Conservation (phyloP, 1,140 invertebrate species). For the Brachionus angularis region DNA sequence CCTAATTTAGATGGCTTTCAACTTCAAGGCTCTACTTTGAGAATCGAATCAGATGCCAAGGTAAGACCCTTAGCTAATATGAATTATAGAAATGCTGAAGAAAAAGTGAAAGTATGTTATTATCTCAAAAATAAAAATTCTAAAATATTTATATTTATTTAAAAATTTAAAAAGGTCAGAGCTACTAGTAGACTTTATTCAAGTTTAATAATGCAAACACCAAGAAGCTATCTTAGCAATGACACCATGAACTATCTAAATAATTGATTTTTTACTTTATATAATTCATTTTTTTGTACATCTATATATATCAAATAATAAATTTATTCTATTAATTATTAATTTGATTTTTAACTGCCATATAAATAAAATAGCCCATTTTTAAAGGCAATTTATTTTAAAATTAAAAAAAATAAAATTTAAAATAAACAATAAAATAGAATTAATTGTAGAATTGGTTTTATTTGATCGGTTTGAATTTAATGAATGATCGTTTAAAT, state of each 20-base stretch:
- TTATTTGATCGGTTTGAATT: no score
- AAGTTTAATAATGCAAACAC: slow-evolving; percentile 31
- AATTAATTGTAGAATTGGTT: no score
- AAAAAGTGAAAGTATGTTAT: slow-evolving; percentile 4
- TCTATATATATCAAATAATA: neutral
- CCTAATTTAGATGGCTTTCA: slow-evolving; percentile 15
- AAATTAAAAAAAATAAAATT: no score
- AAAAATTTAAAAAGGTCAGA: slow-evolving; percentile 4
- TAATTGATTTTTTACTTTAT: slow-evolving; percentile 5
- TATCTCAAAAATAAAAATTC: neutral
- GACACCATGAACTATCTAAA: slow-evolving; percentile 32
- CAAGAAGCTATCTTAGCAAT: slow-evolving; percentile 35
- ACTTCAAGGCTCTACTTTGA: slow-evolving; percentile 13
- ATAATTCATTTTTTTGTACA: slow-evolving; percentile 35
- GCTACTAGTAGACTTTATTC: slow-evolving; percentile 26
- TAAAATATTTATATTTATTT: neutral
- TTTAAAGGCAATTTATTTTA: no score
- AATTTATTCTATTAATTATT: neutral
- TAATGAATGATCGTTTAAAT: no score
- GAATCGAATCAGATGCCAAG: slow-evolving; percentile 17
- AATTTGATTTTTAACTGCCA: no score
- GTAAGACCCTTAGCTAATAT: slow-evolving; percentile 37
- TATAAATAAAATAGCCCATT: no score
- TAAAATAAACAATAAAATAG: no score
- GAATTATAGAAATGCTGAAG: slow-evolving; percentile 37